Percentiles rank a stretch among this genome's conserved stretches.
Evolutionary conservation across 2,888 invertebrate species (phyloP).

Genomic region (Philaethria dido): DNA sequence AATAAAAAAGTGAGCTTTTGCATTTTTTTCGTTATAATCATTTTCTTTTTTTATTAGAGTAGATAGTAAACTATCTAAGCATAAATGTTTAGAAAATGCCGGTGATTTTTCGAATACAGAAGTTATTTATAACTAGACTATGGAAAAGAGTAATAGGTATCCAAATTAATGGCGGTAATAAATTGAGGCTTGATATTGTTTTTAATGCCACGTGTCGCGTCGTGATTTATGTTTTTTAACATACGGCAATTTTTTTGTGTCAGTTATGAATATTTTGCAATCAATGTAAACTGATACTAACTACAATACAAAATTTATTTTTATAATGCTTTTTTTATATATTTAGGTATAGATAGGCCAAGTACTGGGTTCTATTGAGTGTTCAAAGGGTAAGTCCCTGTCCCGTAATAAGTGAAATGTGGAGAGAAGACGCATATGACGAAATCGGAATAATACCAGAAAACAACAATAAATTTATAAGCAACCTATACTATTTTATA

Average conservation of each 20-base stretch:
- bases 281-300: neutral
- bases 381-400: too few relatives aligned
- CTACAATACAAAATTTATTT: neutral
- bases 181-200: constrained; percentile 58
- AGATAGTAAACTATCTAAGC: neutral
- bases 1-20: too few relatives aligned
- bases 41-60: neutral
- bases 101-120: too few relatives aligned
- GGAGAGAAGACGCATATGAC: too few relatives aligned
- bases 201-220: constrained; percentile 48
- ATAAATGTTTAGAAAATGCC: too few relatives aligned
- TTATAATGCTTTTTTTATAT: too few relatives aligned
- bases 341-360: too few relatives aligned
- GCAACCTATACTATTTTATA: neutral
- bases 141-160: constrained; percentile 45
- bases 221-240: constrained; percentile 43
- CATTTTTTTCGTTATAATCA: neutral
- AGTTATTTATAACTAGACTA: neutral
- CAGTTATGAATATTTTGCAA: neutral
- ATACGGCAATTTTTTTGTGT: constrained; percentile 11
- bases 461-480: too few relatives aligned
- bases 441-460: too few relatives aligned
- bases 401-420: too few relatives aligned
- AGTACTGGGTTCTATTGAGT: too few relatives aligned
- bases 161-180: constrained; percentile 56